Conservation (phyloP, 2,888 invertebrate species). For the Clivina fossor region DNA sequence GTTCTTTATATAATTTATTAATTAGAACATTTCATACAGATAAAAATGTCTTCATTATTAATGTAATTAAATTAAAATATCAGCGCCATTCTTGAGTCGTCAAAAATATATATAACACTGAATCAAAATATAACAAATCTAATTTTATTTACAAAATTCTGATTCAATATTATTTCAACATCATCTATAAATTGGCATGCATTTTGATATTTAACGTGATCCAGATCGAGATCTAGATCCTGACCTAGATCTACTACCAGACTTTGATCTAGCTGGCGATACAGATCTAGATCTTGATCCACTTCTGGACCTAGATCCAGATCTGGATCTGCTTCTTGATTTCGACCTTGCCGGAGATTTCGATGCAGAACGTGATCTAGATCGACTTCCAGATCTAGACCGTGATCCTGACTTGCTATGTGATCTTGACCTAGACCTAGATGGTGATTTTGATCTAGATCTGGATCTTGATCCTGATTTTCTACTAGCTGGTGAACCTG, state of each 20-base stretch:
- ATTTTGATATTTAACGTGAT: too few species aligned
- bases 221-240: conserved; percentile 50
- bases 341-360: conserved; percentile 45
- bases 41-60: background rate
- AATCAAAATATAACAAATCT: too few species aligned
- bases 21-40: background rate
- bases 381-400: conserved; percentile 48
- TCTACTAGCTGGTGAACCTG: conserved; percentile 42
- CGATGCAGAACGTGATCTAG: conserved; percentile 37
- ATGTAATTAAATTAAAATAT: background rate
- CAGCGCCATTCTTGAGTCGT: too few species aligned
- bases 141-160: too few species aligned
- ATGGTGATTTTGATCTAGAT: conserved; percentile 52
- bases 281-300: conserved; percentile 52
- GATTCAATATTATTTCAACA: too few species aligned
- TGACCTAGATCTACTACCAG: conserved; percentile 50
- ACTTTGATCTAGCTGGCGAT: conserved; percentile 46
- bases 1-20: background rate
- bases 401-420: conserved; percentile 42
- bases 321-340: conserved; percentile 47
- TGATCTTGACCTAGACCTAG: conserved; percentile 45
- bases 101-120: too few species aligned
- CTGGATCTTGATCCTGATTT: conserved; percentile 49
- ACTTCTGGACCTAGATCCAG: conserved; percentile 53
- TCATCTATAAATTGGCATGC: too few species aligned